A percentile compares a stretch with the other conserved stretches of the same genome.
Evolutionary conservation across 2,113 vertebrate genomes (phyloP).

Genomic region (Oreocharis arfaki): DNA sequence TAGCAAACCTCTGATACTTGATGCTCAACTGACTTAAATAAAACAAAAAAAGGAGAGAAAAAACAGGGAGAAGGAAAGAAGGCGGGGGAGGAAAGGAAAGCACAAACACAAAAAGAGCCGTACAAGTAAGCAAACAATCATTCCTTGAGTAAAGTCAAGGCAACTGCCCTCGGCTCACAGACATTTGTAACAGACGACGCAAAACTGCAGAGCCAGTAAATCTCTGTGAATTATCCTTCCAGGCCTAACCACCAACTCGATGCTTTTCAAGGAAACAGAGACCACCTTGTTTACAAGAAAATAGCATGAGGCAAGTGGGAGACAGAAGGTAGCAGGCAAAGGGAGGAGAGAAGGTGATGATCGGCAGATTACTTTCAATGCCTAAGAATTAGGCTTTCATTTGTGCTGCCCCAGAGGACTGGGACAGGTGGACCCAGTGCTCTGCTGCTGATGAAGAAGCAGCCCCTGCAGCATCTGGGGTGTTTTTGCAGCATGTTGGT

Average conservation of each 20-base stretch:
- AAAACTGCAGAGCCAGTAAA: neutral
- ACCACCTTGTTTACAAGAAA: neutral
- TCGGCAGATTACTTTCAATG: neutral
- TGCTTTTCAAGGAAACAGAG: neutral
- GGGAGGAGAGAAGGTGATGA: neutral
- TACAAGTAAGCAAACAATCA: neutral
- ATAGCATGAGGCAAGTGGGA: neutral
- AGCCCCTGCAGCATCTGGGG: neutral
- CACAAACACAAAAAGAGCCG: neutral
- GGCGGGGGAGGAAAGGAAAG: rapidly evolving
- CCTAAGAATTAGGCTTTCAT: neutral
- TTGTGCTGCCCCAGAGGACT: neutral
- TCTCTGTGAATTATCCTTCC: neutral
- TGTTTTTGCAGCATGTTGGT: neutral
- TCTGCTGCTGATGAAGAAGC: neutral
- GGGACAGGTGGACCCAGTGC: neutral
- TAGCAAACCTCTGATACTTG: neutral
- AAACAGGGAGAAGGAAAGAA: neutral
- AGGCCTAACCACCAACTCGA: rapidly evolving
- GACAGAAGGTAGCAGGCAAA: neutral
- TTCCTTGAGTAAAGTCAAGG: constrained; percentile 1
- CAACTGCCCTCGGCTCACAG: neutral
- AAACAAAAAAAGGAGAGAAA: rapidly evolving
- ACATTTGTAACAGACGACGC: rapidly evolving
- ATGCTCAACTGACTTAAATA: neutral